Base-by-base conservation (phyloP, 2,888 invertebrate species). In the Himalopsyche tibetana region DNA sequence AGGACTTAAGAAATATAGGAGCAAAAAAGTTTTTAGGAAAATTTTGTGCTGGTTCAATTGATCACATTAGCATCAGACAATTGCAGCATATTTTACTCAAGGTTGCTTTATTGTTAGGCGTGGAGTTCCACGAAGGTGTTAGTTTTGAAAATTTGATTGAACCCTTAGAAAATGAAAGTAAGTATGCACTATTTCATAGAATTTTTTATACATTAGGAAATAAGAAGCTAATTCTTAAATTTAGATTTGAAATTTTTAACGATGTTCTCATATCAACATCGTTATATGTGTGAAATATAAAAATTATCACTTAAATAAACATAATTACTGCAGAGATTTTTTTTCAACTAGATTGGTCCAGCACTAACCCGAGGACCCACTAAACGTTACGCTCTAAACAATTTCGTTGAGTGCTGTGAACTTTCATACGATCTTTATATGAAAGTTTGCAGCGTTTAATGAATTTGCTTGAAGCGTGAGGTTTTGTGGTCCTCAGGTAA, bases 1-100 rank as follows among this genome's bases (percentile, higher is more conserved):
- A 98, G 89, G 99, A 99, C 92, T 94, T 99, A 89, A 95, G 97
- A 86, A 96, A 96, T 89, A 94, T 99, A 45, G 99, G 99, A 36
- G 99, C 99, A 28, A 99, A 99, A 92, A 98, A 99, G 91, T 99
- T 99, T 93, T 99, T 98, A 91, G 99, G 99, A 19, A 99, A 99
- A 92, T 99, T 99, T 92, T 99, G 99, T 93, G 99, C 99, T 0
- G 99, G 99, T 36, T 95, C 98, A 88, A 99, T 99, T 89, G 99
- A 99, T 92, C 99, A 99, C 92, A 99, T 99, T 90, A 98, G 99
- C 91, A 99, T 99, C 89, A 94, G 99, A 88, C 98, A 99, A 91
- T 92, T 99, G 89, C 99, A 99, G 91, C 98, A 98, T 91, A 98
- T 99, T 90, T 93, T 99, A 86, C 93, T 99, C 89, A 99, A 99